phyloP scores from a whole-genome alignment of 2,113 vertebrate species.

The Charina bottae region DNA sequence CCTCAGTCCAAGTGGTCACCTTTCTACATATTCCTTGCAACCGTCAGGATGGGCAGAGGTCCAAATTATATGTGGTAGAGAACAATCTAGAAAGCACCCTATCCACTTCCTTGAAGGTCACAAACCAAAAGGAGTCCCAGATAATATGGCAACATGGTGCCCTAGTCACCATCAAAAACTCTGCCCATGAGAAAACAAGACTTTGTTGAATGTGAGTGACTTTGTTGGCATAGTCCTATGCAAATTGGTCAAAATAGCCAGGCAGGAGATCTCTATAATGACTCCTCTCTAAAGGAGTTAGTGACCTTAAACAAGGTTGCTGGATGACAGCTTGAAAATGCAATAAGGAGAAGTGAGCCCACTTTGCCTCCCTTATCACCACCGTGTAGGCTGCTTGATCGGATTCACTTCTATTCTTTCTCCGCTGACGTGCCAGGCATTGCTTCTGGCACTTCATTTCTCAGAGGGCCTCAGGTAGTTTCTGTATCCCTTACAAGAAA shows the following conservation, averaged over 20 bases:
- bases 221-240: background rate
- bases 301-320: background rate
- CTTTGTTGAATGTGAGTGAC: background rate
- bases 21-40: background rate
- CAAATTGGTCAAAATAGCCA: background rate
- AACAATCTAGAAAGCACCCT: background rate
- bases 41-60: background rate
- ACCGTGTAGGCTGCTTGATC: background rate
- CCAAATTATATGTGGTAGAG: background rate
- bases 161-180: background rate
- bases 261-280: background rate
- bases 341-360: background rate
- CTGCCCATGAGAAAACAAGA: background rate
- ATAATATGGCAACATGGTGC: background rate
- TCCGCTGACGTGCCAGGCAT: background rate
- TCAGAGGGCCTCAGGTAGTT: background rate
- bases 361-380: background rate
- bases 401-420: background rate
- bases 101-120: background rate
- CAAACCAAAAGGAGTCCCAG: background rate
- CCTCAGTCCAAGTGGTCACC: background rate
- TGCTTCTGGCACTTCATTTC: background rate
- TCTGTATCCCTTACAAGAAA: background rate
- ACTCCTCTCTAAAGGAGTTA: background rate
- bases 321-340: background rate